Percentiles rank a stretch among this genome's conserved stretches.
phyloP scores from a whole-genome alignment of 2,113 vertebrate genomes.

The Ivindomyrus marchei region DNA sequence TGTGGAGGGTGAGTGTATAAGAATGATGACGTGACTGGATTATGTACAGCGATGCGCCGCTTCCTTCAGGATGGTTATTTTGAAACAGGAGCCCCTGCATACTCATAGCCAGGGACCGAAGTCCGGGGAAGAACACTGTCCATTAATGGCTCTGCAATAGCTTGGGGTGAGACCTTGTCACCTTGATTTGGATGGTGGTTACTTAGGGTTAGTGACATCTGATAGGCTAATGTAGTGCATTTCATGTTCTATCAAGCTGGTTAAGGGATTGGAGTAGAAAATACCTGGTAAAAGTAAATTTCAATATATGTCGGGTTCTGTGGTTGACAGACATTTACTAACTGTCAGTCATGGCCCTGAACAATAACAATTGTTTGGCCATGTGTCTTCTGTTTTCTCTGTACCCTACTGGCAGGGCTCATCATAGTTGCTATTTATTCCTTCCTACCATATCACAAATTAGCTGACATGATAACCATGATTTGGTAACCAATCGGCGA shows the following conservation, averaged over 20 bases:
- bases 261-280: neutral
- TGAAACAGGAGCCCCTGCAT: neutral
- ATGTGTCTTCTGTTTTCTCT: neutral
- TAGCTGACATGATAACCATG: conserved; percentile 80
- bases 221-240: neutral
- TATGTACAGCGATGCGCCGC: neutral
- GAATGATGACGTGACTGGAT: neutral
- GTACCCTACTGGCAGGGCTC: conserved; percentile 30
- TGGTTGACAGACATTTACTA: neutral
- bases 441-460: conserved; percentile 82
- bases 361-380: neutral
- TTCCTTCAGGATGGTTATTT: neutral
- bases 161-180: neutral
- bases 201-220: neutral
- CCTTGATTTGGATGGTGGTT: neutral
- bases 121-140: neutral
- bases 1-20: neutral
- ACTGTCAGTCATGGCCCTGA: neutral
- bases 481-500: conserved; percentile 74
- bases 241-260: neutral
- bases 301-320: neutral
- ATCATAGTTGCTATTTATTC: conserved; percentile 79
- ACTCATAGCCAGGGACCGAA: neutral
- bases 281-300: neutral
- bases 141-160: neutral